A percentile compares a stretch with the other conserved stretches of the same genome.
phyloP scores from a whole-genome alignment of 1,140 invertebrate genomes.

The Hermetia illucens region DNA sequence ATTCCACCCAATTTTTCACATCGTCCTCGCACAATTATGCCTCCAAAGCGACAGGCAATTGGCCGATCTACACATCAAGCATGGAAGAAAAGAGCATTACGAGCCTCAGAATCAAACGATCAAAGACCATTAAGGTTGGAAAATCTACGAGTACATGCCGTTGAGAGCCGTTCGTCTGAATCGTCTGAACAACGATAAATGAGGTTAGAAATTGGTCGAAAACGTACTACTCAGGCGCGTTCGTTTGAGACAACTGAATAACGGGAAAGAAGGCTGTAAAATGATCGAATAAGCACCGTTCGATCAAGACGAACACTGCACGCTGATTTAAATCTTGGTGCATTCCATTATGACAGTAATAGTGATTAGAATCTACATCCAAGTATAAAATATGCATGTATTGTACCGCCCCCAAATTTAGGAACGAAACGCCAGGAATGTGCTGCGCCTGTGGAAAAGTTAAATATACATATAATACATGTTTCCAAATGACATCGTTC shows the following conservation, averaged over 20 bases:
- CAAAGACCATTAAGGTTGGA: not conserved
- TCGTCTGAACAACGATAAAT: not conserved
- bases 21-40: no score
- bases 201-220: not conserved
- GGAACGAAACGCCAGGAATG: constrained; percentile 9
- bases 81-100: no score
- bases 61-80: no score
- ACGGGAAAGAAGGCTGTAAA: not conserved
- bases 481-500: no score
- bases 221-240: not conserved
- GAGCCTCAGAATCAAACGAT: no score
- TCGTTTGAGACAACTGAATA: not conserved
- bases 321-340: not conserved
- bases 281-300: no score
- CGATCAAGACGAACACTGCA: not conserved
- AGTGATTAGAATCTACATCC: constrained; percentile 4
- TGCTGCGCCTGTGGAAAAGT: constrained; percentile 9
- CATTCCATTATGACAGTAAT: not conserved
- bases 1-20: no score
- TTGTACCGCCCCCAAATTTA: constrained; percentile 6
- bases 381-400: not conserved
- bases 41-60: no score
- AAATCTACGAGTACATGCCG: no score
- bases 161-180: not conserved
- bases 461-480: no score